These are phyloP conservation scores for Sogatella furcifera DNA, from an alignment of 1,140 invertebrate genomes.

Conservation along the genomic window DNA sequence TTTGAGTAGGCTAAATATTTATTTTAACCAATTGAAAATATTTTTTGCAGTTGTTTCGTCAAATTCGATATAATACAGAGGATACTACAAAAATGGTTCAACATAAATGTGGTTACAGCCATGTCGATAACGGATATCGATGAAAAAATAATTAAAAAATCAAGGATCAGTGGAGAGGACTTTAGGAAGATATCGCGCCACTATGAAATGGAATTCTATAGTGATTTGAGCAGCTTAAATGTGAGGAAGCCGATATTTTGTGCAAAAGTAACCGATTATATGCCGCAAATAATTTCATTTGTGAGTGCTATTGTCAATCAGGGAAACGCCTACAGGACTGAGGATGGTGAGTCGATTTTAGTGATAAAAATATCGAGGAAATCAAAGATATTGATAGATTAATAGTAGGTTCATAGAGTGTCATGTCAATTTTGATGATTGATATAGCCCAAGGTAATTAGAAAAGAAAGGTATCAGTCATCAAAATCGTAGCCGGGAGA, in stretches of 20 bases:
- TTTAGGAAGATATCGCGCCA: conserved; percentile 46
- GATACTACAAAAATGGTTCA: conserved; percentile 65
- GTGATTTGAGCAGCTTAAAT: conserved; percentile 63
- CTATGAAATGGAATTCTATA: conserved; percentile 74
- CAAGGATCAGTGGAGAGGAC: conserved; percentile 41
- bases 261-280: conserved; percentile 67
- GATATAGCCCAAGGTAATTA: no score
- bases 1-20: no score
- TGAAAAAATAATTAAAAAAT: conserved; percentile 83
- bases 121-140: conserved; percentile 94
- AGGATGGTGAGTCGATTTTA: conserved; percentile 48
- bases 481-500: no score
- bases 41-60: conserved; percentile 58
- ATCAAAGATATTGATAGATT: no score
- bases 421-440: no score
- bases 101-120: conserved; percentile 62
- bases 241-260: conserved; percentile 55
- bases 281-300: conserved; percentile 66
- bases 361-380: no score
- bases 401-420: no score
- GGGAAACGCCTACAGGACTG: conserved; percentile 51
- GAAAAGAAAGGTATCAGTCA: no score
- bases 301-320: conserved; percentile 53
- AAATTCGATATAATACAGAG: conserved; percentile 77
- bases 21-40: no score